phyloP scores from a whole-genome alignment of 2,888 invertebrate species.

The Oxytorus armatus region DNA sequence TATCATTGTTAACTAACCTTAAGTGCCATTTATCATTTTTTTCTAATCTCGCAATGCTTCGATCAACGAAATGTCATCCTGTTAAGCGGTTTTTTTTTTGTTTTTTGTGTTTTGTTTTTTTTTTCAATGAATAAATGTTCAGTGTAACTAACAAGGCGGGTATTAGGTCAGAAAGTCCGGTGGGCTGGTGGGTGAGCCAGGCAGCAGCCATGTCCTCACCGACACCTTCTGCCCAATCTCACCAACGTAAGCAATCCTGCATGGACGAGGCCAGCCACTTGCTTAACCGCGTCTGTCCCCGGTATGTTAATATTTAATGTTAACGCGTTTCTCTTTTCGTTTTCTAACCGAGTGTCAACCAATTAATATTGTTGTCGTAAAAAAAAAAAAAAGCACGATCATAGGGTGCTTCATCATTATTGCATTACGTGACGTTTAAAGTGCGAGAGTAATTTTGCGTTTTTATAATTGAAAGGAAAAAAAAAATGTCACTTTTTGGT shows the following conservation, averaged over 20 bases:
- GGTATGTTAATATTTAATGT: conserved; percentile 78
- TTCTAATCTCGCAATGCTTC: conserved; percentile 3
- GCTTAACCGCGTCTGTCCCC: conserved; percentile 83
- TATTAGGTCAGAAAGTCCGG: conserved; percentile 83
- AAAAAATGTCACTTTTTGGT: too few relatives aligned
- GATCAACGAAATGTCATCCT: conserved; percentile 19
- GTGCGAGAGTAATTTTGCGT: conserved; percentile 33
- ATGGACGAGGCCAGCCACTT: conserved; percentile 84
- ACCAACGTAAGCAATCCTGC: conserved; percentile 82
- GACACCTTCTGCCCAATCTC: conserved; percentile 82
- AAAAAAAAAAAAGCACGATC: conserved; percentile 46
- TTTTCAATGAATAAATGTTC: conserved; percentile 67
- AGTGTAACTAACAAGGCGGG: conserved; percentile 80
- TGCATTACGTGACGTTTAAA: conserved; percentile 46
- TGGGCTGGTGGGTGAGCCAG: conserved; percentile 83
- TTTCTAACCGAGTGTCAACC: conserved; percentile 21
- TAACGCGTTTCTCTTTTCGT: conserved; percentile 11
- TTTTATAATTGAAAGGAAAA: conserved; percentile 2
- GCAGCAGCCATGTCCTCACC: conserved; percentile 84
- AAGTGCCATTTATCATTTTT: background rate
- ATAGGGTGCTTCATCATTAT: conserved; percentile 20
- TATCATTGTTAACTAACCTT: conserved; percentile 1
- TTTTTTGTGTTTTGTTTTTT: conserved; percentile 8
- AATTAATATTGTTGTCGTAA: conserved; percentile 12
- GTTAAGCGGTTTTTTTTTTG: conserved; percentile 40